Base-by-base conservation (phyloP, 1,140 invertebrate species). In the Andricus grossulariae region DNA sequence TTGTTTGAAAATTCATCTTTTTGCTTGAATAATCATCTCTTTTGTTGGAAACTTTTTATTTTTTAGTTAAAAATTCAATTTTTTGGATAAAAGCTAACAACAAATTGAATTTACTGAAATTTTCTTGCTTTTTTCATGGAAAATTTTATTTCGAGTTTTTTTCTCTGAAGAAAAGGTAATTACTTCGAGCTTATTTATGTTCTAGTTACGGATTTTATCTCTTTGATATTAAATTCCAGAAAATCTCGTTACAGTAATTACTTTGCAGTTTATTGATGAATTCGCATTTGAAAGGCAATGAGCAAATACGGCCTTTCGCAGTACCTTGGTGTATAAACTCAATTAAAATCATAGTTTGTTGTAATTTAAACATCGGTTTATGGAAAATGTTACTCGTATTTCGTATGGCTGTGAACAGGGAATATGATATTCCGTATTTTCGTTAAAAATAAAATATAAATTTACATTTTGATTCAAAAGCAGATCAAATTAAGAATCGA, bases 211-310 rank as follows among this genome's bases (percentile, higher is more conserved):
- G n/a, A 45, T 45, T 66, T 39, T 16, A 66, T 66, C 13, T n/a
- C 6, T 45, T 66, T n/a, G 15, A 39, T 66, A 66, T 66, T 66
- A 66, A 66, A 66, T 66, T 66, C 13, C 6, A 7, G 25, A 39
- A 66, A 66, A 66, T 66, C 39, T 66, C 32, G 32, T 66, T 66
- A 21, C 4, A 66, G 57, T 39, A 16, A 66, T 66, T 66, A 66
- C 21, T 66, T 66, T 32, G 5, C 10, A 45, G 39, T 39, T 45
- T 8, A 66, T 5, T 45, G 32, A 25, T 16, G 16, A 66, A 66
- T 66, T 39, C 25, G n/a, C 32, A 39, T 39, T 66, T 66, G 32
- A 66, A 39, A 21, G 13, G n/a, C 25, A 66, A 66, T 66, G 32
- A 21, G 19, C 11, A 12, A 19, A 10, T 25, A 21, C 11, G 6